Evolutionary conservation across 2,113 vertebrate genomes (phyloP), one percentile per base, ranked within the genome.

Genomic region (Nyctereutes procyonoides): DNA sequence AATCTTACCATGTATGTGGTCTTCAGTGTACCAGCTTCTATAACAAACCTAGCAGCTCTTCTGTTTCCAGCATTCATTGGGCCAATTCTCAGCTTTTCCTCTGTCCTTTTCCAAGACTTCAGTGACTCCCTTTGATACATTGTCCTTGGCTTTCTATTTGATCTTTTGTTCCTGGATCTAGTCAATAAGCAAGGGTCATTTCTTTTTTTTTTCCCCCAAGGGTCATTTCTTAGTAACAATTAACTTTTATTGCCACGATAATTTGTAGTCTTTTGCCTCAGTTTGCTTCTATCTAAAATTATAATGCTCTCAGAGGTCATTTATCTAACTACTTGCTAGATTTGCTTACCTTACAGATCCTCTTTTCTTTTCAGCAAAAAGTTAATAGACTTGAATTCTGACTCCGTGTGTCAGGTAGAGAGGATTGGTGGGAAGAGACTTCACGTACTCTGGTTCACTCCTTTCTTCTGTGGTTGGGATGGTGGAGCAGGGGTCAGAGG

Each of bases 91-190:
- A 88, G 56, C 69, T 67, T 93, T 84, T 92, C n/a, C 20, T 58
- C 3, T 92, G 38, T 38, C 63, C 17, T 95, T 83, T 81, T 76
- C 43, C 22, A 91, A 69, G 48, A 76, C 73, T 76, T 88, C 4
- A 35, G 58, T 87, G 43, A 63, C 77, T 83, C 3, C 22, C 15
- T 95, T 95, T 93, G 73, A 62, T 96, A 35, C 71, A 15, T 93
- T 96, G 67, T 77, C 69, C 13, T 17, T 17, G 20, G 35, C 87
- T 87, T 93, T 96, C 35, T 90, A 48, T 95, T 87, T 96, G 53
- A 83, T 93, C 5, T 90, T 0, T 95, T 96, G 62, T 92, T 91
- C 14, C 32, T 93, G 77, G 51, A 80, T 80, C 38, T 81, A 53
- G 53, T 48, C 26, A 85, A 0, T 84, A 67, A 88, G 26, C 28